phyloP scores from a whole-genome alignment of 2,888 invertebrate genomes.

The Ommatoiulus sabulosus region DNA sequence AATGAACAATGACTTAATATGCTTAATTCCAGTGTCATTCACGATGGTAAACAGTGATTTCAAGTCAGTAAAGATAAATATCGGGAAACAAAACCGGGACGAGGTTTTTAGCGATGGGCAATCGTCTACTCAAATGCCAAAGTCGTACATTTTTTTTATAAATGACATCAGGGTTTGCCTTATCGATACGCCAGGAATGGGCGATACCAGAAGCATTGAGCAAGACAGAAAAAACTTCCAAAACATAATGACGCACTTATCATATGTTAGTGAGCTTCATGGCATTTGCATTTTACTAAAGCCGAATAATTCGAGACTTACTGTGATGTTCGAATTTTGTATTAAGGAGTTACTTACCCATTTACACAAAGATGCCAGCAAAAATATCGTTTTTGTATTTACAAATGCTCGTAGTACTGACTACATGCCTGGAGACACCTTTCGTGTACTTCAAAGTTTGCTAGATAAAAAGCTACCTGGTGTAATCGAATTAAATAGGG shows the following conservation, averaged over 20 bases:
- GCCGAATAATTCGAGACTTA: conserved; percentile 60
- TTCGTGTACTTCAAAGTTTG: not conserved
- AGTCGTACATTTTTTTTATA: conserved; percentile 47
- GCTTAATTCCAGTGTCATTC: conserved; percentile 42
- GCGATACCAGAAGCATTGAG: conserved; percentile 61
- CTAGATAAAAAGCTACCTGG: not conserved
- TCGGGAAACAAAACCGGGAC: not conserved
- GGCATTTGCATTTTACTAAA: conserved; percentile 61
- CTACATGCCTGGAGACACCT: conserved; percentile 58
- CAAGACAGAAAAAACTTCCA: conserved; percentile 62
- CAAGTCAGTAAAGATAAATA: not conserved
- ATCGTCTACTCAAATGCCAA: conserved; percentile 52
- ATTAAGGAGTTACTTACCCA: conserved; percentile 62
- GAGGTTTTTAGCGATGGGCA: not conserved
- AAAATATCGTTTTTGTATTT: conserved; percentile 63
- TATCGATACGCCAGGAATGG: conserved; percentile 63
- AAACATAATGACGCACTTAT: conserved; percentile 54
- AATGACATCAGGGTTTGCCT: conserved; percentile 58
- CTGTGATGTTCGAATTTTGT: conserved; percentile 62
- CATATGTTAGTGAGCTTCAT: not conserved
- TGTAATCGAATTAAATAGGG: not conserved
- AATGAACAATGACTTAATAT: not conserved
- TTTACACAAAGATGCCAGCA: conserved; percentile 61
- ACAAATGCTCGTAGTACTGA: conserved; percentile 61
- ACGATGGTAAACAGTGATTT: conserved; percentile 32